These are phyloP conservation scores for Mythimna albipuncta DNA, from an alignment of 2,888 invertebrate species.

Conservation along the genomic window DNA sequence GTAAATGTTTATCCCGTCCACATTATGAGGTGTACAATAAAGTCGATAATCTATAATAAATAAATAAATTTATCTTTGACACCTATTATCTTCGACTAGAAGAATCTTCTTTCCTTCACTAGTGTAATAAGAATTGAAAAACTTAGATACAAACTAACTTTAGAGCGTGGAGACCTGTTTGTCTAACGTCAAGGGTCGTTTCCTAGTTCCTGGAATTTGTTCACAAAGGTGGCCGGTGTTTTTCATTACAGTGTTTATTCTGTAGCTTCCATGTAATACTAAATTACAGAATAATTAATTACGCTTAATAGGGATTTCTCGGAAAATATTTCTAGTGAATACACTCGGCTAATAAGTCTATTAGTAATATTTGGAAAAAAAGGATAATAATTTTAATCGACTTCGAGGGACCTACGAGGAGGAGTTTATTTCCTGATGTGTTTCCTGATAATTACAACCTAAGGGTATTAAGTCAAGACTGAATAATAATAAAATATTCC, in stretches of 20 bases:
- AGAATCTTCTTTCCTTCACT: neutral
- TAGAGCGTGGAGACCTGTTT: neutral
- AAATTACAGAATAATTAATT: constrained; percentile 1
- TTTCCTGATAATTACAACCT: too few relatives aligned
- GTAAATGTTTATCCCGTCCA: too few relatives aligned
- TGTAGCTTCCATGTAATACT: neutral
- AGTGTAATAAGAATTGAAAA: constrained; percentile 34
- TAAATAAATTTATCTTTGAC: neutral
- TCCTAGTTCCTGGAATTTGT: constrained; percentile 16
- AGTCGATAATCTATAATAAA: too few relatives aligned
- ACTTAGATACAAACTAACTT: constrained; percentile 37
- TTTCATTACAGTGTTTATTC: constrained; percentile 7
- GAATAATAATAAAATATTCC: too few relatives aligned
- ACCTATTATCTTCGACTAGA: neutral
- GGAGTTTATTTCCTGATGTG: too few relatives aligned
- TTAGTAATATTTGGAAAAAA: too few relatives aligned
- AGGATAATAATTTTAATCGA: too few relatives aligned
- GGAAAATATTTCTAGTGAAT: neutral
- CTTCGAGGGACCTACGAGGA: too few relatives aligned
- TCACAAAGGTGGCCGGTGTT: constrained; percentile 2
- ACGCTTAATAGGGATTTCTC: neutral
- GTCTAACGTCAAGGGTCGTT: constrained; percentile 20
- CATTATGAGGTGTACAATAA: too few relatives aligned
- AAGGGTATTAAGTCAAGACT: too few relatives aligned
- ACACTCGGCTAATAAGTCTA: too few relatives aligned